Percentiles rank a stretch among this genome's conserved stretches.
Conservation (phyloP, 1,140 invertebrate genomes). For the Drosophila hydei region DNA sequence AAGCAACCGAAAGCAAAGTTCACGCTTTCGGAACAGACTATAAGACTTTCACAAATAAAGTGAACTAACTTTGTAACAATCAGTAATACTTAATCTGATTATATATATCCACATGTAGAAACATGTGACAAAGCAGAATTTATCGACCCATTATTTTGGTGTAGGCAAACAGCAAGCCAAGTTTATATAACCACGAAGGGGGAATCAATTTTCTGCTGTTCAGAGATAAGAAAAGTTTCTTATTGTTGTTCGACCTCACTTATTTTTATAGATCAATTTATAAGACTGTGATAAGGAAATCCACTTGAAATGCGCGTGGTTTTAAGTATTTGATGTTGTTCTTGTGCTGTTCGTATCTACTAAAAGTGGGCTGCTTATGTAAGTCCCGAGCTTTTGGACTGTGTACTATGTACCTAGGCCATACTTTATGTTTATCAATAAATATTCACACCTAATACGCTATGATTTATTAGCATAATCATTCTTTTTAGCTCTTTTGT, state of each 20-base stretch:
- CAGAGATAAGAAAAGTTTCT: slow-evolving; percentile 47
- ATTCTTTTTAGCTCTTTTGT: slow-evolving; percentile 17
- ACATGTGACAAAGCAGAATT: slow-evolving; percentile 57
- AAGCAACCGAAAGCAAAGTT: neutral
- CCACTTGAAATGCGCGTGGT: slow-evolving; percentile 17
- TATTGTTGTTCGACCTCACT: slow-evolving; percentile 6
- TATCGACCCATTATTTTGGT: slow-evolving; percentile 44
- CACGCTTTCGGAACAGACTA: neutral
- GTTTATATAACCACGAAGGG: slow-evolving; percentile 47
- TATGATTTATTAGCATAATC: slow-evolving; percentile 5
- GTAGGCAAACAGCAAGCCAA: slow-evolving; percentile 26
- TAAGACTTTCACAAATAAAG: neutral
- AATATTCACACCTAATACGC: slow-evolving; percentile 9
- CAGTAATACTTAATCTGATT: neutral
- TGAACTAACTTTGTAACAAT: neutral
- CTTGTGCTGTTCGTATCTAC: slow-evolving; percentile 9
- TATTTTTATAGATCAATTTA: slow-evolving; percentile 50
- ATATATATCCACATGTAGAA: neutral
- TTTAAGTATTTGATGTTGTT: slow-evolving; percentile 38
- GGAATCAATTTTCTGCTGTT: slow-evolving; percentile 48
- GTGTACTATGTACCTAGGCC: neutral
- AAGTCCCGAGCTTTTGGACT: slow-evolving; percentile 12
- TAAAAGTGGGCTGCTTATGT: slow-evolving; percentile 23
- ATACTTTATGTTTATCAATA: slow-evolving; percentile 3
- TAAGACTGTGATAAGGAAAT: slow-evolving; percentile 50